Percentiles rank a stretch among this genome's conserved stretches.
These are phyloP conservation scores for Xestobium rufovillosum DNA, from an alignment of 2,888 invertebrate genomes.

Conservation along the genomic window DNA sequence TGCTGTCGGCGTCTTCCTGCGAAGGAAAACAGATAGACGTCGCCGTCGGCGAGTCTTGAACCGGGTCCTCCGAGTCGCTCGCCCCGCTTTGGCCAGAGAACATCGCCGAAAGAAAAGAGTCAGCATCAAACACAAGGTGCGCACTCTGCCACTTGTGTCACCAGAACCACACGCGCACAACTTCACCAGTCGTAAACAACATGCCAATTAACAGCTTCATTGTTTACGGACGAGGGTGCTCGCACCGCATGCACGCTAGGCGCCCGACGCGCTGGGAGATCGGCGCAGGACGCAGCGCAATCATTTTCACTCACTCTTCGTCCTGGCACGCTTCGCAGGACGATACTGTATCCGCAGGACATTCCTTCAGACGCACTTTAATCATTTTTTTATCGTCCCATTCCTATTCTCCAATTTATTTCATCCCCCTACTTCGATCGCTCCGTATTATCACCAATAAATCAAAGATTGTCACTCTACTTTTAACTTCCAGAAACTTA, in stretches of 20 bases:
- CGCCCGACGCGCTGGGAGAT: constrained; percentile 22
- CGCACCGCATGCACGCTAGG: constrained; percentile 21
- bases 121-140: constrained; percentile 15
- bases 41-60: constrained; percentile 15
- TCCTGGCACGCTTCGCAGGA: too few species aligned
- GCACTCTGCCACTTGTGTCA: constrained; percentile 6
- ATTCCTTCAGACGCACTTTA: too few species aligned
- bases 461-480: too few species aligned
- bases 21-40: constrained; percentile 14
- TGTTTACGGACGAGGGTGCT: constrained; percentile 24
- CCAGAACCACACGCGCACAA: constrained; percentile 18
- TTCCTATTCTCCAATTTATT: too few species aligned
- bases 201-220: constrained; percentile 25
- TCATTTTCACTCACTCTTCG: too few species aligned
- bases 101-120: constrained; percentile 16
- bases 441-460: too few species aligned
- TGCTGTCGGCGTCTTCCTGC: constrained; percentile 17
- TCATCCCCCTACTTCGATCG: too few species aligned
- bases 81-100: constrained; percentile 15
- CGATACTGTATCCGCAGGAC: too few species aligned
- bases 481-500: too few species aligned
- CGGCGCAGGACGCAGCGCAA: constrained; percentile 24
- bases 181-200: constrained; percentile 18
- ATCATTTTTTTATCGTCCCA: too few species aligned
- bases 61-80: constrained; percentile 5